phyloP scores from a whole-genome alignment of 2,113 vertebrate species.

The Hylia prasina region DNA sequence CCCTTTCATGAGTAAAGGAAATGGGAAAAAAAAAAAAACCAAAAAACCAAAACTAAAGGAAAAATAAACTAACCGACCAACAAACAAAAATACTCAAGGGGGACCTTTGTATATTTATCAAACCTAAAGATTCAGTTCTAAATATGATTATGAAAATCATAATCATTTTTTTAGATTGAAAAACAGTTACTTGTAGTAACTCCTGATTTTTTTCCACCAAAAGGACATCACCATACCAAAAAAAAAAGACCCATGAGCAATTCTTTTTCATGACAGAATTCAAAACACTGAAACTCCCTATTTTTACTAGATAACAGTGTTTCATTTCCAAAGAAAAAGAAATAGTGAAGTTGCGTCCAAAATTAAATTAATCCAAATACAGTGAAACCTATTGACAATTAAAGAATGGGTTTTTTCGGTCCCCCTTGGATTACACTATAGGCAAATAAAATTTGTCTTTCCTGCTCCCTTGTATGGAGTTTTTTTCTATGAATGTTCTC shows the following conservation, averaged over 20 bases:
- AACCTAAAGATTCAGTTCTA: neutral
- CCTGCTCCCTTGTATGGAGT: neutral
- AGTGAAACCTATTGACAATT: neutral
- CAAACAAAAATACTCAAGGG: neutral
- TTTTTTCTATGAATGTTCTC: rapidly evolving
- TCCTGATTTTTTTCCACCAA: neutral
- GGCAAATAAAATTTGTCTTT: neutral
- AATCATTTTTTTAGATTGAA: too few species aligned
- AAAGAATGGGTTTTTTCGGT: neutral
- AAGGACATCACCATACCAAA: neutral
- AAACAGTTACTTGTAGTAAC: neutral
- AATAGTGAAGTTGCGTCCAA: neutral
- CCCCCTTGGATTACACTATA: neutral
- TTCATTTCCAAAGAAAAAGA: neutral
- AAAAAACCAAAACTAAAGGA: neutral
- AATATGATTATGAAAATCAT: neutral
- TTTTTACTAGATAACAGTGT: neutral
- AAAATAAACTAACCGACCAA: neutral
- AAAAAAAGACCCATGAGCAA: neutral
- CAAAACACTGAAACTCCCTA: neutral
- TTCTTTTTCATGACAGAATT: neutral
- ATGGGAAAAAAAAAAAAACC: neutral
- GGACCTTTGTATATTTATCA: neutral
- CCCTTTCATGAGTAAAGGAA: neutral
- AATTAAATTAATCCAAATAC: neutral